A percentile compares a stretch with the other conserved stretches of the same genome.
Evolutionary conservation across 1,140 invertebrate genomes (phyloP).

Genomic region (Bombus confusus): DNA sequence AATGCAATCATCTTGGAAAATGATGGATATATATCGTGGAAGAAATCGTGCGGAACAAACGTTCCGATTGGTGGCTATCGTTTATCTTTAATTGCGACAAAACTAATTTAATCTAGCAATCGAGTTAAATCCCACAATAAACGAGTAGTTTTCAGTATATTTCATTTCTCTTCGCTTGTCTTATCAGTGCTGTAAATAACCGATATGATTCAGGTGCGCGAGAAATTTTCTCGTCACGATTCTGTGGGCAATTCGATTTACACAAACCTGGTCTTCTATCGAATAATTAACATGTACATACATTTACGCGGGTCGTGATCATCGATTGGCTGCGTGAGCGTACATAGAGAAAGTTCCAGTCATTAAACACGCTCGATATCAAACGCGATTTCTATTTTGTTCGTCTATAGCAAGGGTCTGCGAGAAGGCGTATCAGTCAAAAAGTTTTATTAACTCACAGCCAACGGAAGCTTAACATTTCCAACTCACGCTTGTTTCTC

Average conservation of each 20-base stretch:
- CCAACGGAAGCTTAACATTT: background rate
- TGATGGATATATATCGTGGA: background rate
- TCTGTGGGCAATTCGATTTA: background rate
- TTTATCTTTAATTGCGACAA: conserved; percentile 24
- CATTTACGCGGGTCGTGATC: background rate
- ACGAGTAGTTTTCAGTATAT: background rate
- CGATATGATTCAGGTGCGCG: too few relatives aligned
- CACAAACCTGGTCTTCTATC: background rate
- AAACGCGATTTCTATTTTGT: conserved; percentile 20
- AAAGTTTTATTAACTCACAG: background rate
- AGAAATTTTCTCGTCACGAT: background rate
- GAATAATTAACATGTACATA: conserved; percentile 4
- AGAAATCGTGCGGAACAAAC: background rate
- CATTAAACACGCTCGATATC: background rate
- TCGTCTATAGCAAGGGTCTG: background rate
- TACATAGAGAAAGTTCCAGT: conserved; percentile 8
- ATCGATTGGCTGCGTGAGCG: background rate
- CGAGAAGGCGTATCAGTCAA: background rate
- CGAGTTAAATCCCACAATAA: conserved; percentile 14
- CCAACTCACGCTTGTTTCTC: background rate
- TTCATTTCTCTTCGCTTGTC: background rate
- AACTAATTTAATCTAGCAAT: conserved; percentile 26
- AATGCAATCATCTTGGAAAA: background rate
- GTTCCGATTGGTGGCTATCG: background rate
- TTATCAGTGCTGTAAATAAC: conserved; percentile 22